A percentile compares a stretch with the other conserved stretches of the same genome.
Evolutionary conservation across 2,888 invertebrate genomes (phyloP).

Genomic region (Netelia fuscicornis): DNA sequence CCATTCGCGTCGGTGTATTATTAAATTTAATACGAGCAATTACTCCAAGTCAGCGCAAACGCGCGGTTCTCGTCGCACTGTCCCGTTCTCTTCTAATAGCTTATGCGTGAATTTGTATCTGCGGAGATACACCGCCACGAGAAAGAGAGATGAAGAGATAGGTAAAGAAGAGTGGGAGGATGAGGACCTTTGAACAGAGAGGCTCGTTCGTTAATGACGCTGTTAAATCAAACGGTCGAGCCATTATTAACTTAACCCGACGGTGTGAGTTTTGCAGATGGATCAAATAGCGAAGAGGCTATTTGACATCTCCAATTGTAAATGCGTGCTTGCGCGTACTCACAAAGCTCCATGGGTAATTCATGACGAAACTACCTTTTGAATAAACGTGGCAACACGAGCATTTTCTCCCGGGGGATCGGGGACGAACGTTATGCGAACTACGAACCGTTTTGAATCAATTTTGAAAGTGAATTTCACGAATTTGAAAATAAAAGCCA

Average conservation of each 20-base stretch:
- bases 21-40: constrained; percentile 79
- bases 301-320: constrained; percentile 23
- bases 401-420: neutral
- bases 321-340: neutral
- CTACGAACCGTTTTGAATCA: too few species aligned
- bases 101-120: constrained; percentile 47
- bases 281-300: constrained; percentile 73
- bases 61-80: constrained; percentile 44
- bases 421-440: too few species aligned
- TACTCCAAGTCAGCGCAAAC: constrained; percentile 71
- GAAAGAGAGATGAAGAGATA: constrained; percentile 13
- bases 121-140: constrained; percentile 27
- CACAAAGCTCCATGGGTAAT: constrained; percentile 47
- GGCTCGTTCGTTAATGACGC: constrained; percentile 73
- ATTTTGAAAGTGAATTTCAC: too few species aligned
- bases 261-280: constrained; percentile 65
- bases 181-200: constrained; percentile 45
- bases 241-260: constrained; percentile 74
- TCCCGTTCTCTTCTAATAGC: neutral
- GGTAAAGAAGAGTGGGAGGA: constrained; percentile 16
- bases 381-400: constrained; percentile 29
- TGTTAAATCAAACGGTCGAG: constrained; percentile 77
- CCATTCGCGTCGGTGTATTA: constrained; percentile 69
- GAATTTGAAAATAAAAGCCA: too few species aligned
- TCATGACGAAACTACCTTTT: constrained; percentile 35